These are phyloP conservation scores for Cichladusa arquata DNA, from an alignment of 2,113 vertebrate genomes.

Conservation along the genomic window DNA sequence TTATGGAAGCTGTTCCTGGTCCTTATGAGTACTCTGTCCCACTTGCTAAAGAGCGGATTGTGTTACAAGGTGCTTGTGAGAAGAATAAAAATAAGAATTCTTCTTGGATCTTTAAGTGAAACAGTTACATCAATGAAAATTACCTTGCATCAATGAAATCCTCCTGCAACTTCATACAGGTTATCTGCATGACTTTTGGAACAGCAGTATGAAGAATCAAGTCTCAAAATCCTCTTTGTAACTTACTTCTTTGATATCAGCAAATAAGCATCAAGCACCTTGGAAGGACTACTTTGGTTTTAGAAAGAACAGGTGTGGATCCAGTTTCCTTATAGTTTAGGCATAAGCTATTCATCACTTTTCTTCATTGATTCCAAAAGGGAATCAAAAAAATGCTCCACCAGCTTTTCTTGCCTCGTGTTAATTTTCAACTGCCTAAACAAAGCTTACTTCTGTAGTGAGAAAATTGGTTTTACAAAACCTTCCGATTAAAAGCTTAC, in stretches of 20 bases:
- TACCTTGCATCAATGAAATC: background rate
- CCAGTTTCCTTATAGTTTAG: background rate
- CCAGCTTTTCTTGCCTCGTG: slow-evolving; percentile 32
- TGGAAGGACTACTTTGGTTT: background rate
- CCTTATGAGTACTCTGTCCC: background rate
- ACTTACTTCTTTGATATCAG: background rate
- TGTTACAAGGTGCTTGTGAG: background rate
- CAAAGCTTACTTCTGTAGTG: slow-evolving; percentile 19
- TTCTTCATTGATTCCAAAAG: slow-evolving; percentile 11
- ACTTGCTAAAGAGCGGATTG: background rate
- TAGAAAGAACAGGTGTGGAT: background rate
- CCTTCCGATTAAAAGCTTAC: background rate
- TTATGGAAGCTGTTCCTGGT: background rate
- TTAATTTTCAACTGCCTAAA: slow-evolving; percentile 35
- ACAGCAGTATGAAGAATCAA: background rate
- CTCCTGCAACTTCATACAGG: background rate
- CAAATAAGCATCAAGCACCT: background rate
- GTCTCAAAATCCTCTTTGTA: background rate
- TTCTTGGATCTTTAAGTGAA: background rate
- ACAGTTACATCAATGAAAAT: background rate
- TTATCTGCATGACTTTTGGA: background rate
- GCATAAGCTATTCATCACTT: background rate
- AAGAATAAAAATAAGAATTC: background rate
- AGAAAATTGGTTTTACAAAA: slow-evolving; percentile 3
- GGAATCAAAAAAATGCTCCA: slow-evolving; percentile 34